phyloP scores from a whole-genome alignment of 2,797 vertebrate species.

The Steatocranus sp. region DNA sequence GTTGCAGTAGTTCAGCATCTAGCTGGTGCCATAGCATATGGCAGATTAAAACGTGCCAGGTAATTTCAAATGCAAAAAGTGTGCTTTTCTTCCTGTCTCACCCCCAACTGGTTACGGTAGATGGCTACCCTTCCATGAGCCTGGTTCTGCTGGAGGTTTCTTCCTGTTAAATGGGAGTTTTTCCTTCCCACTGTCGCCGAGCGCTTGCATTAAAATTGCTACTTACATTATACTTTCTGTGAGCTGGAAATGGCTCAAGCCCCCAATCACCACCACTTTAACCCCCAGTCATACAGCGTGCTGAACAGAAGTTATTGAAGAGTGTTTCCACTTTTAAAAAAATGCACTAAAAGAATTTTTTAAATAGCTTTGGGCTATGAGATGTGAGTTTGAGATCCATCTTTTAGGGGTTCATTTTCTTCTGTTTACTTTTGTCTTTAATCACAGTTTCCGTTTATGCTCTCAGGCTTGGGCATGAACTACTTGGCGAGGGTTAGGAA shows the following conservation, averaged over 20 bases:
- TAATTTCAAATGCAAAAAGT: neutral
- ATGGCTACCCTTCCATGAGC: neutral
- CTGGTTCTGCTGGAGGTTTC: neutral
- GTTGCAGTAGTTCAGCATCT: neutral
- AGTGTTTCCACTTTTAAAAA: neutral
- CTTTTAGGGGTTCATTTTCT: neutral
- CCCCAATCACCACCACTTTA: neutral
- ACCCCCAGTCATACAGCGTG: neutral
- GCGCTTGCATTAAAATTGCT: neutral
- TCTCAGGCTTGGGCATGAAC: neutral
- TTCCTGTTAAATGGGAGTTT: neutral
- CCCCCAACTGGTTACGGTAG: fast-evolving
- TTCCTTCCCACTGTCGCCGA: neutral
- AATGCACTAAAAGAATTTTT: neutral
- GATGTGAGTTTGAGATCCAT: neutral
- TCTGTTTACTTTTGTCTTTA: neutral
- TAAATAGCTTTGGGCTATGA: neutral
- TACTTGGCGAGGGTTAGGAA: neutral
- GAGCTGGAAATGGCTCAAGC: neutral
- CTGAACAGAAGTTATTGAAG: neutral
- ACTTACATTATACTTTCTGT: neutral
- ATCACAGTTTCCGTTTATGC: neutral
- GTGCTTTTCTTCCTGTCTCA: neutral
- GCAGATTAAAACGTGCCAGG: neutral
- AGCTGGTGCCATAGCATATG: neutral